A percentile compares a stretch with the other conserved stretches of the same genome.
Conservation (phyloP, 1,140 invertebrate species). For the Melitaea cinxia region DNA sequence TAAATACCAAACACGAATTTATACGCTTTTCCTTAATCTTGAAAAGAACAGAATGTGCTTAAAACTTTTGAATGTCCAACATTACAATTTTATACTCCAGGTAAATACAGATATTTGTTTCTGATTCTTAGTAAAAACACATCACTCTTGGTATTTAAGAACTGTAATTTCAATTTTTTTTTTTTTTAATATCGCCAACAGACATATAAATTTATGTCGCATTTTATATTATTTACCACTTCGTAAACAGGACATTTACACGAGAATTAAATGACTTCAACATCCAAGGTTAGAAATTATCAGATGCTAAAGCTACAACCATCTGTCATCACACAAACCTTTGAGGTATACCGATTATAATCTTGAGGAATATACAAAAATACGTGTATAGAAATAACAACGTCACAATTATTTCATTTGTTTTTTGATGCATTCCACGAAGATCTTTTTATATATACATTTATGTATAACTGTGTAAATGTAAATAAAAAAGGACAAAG, state of each 20-base stretch:
- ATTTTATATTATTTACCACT: constrained; percentile 2
- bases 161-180: background rate
- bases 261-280: constrained; percentile 17
- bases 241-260: background rate
- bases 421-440: constrained; percentile 10
- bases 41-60: no score
- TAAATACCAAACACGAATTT: no score
- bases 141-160: background rate
- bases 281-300: constrained; percentile 39
- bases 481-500: no score
- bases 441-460: background rate
- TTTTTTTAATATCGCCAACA: background rate
- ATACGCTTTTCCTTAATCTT: no score
- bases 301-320: constrained; percentile 30
- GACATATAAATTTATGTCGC: background rate
- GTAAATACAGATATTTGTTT: no score
- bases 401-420: background rate
- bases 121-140: no score
- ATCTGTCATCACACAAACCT: constrained; percentile 37
- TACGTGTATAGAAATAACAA: constrained; percentile 46
- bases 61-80: no score
- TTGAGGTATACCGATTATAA: constrained; percentile 40
- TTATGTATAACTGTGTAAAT: constrained; percentile 6
- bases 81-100: no score
- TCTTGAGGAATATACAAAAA: constrained; percentile 37